Conservation (phyloP, 2,113 vertebrate species). For the Lonchura striata region DNA sequence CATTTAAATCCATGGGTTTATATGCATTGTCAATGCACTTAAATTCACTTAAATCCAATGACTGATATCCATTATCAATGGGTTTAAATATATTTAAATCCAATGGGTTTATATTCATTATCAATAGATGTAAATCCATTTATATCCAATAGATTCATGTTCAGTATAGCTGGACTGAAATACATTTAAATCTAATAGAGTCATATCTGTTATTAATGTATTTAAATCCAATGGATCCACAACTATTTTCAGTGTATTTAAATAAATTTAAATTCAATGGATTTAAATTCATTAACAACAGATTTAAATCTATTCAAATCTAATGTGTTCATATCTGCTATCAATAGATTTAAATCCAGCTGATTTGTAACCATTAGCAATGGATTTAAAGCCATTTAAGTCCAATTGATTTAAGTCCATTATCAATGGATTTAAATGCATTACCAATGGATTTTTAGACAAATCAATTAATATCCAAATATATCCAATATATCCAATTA, state of each 20-base stretch:
- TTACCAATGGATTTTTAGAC: not conserved
- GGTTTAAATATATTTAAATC: not conserved
- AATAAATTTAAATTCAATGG: not conserved
- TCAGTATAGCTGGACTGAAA: not conserved
- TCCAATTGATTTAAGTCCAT: not conserved
- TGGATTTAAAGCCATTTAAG: not conserved
- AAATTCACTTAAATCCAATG: not conserved
- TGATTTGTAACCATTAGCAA: not conserved
- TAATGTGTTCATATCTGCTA: not conserved
- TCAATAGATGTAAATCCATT: not conserved
- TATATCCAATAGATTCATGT: not conserved
- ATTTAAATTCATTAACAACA: not conserved
- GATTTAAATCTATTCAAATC: not conserved
- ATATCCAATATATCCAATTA: not conserved
- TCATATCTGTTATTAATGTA: accelerated
- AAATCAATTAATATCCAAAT: not conserved
- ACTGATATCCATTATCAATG: not conserved
- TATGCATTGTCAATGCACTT: not conserved
- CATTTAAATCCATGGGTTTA: not conserved
- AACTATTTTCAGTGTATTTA: not conserved
- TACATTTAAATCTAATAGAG: not conserved
- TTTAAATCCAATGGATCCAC: not conserved
- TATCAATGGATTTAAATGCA: not conserved
- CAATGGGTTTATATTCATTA: not conserved
- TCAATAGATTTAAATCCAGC: not conserved